phyloP scores from a whole-genome alignment of 2,113 vertebrate genomes.

The Antechinus stuartii region DNA sequence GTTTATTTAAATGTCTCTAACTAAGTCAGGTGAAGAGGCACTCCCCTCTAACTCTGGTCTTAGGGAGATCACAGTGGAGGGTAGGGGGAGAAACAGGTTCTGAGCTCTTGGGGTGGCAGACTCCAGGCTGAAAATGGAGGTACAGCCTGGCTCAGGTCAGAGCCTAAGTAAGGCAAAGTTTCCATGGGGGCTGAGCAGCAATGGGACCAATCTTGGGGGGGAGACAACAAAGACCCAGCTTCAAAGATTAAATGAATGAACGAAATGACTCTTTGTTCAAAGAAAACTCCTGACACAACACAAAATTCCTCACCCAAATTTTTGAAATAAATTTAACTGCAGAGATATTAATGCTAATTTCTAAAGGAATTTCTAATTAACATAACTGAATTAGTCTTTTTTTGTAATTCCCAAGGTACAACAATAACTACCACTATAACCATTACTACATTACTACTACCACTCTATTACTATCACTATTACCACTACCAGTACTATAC shows the following conservation, averaged over 20 bases:
- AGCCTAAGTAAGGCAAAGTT: background rate
- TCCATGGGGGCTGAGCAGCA: background rate
- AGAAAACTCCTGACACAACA: background rate
- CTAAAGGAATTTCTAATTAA: background rate
- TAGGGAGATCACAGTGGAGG: background rate
- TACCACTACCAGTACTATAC: too few species aligned
- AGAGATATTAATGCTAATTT: background rate
- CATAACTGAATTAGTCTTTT: background rate
- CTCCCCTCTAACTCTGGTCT: background rate
- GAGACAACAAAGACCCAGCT: background rate
- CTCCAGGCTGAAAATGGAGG: background rate
- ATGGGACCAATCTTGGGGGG: background rate
- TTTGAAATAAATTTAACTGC: background rate
- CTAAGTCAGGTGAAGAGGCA: background rate
- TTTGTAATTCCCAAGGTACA: background rate
- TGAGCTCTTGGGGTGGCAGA: background rate
- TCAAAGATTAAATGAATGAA: background rate
- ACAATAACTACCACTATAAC: too few species aligned
- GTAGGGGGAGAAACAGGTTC: background rate
- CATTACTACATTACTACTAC: too few species aligned
- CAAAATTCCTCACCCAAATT: background rate
- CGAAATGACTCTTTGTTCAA: background rate
- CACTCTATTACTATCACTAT: too few species aligned
- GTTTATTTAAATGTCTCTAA: background rate
- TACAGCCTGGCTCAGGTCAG: background rate